Percentiles rank a stretch among this genome's conserved stretches.
These are phyloP conservation scores for Tinea semifulvella DNA, from an alignment of 2,888 invertebrate species.

Conservation along the genomic window DNA sequence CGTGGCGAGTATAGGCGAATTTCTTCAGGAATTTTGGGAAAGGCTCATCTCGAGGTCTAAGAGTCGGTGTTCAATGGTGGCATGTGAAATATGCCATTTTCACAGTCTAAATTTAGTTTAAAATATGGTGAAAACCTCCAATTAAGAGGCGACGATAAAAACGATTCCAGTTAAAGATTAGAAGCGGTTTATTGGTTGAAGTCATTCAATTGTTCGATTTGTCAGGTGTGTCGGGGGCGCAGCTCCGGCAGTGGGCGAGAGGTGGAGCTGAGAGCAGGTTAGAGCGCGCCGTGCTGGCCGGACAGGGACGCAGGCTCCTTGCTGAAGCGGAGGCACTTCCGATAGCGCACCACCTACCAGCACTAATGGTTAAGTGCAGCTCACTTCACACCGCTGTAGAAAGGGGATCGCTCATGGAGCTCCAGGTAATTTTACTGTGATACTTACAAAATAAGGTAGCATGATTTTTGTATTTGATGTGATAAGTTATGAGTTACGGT, in stretches of 20 bases:
- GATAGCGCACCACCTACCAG: slow-evolving; percentile 52
- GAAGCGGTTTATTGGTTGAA: not conserved
- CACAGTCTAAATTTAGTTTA: no score
- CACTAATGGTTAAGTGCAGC: slow-evolving; percentile 78
- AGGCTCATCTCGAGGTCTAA: no score
- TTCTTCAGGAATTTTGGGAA: no score
- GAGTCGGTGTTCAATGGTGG: no score
- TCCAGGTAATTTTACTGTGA: slow-evolving; percentile 62
- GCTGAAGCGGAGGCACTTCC: slow-evolving; percentile 37
- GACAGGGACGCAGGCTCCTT: slow-evolving; percentile 47
- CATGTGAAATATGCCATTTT: no score
- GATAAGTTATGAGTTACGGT: no score
- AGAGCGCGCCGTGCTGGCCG: slow-evolving; percentile 54
- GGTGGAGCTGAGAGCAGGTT: slow-evolving; percentile 43
- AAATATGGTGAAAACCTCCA: no score
- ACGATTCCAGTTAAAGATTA: not conserved
- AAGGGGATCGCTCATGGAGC: slow-evolving; percentile 74
- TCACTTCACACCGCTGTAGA: slow-evolving; percentile 80
- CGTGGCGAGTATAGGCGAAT: no score
- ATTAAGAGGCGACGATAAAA: not conserved
- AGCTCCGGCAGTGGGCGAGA: slow-evolving; percentile 50
- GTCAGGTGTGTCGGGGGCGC: slow-evolving; percentile 40
- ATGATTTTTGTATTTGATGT: no score
- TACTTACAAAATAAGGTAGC: no score
- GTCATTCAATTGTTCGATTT: not conserved